Base-by-base conservation (phyloP, 2,888 invertebrate species). In the Tipula confusa region DNA sequence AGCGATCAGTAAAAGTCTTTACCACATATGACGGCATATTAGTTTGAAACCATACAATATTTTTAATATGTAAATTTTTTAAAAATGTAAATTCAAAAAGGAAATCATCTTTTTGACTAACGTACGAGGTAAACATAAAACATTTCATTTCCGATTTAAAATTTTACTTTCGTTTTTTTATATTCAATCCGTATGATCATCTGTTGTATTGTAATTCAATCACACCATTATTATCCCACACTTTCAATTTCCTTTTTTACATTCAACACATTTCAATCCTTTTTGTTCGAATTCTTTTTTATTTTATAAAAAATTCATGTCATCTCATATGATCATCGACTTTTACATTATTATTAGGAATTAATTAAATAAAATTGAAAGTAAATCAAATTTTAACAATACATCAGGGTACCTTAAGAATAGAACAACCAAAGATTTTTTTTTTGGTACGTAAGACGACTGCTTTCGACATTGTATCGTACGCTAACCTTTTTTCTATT, bases 271-370 rank as follows among this genome's bases (percentile, higher is more conserved):
- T 24, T 64, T 64, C 64, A 64, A 64, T 64, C 64, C 64, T 64
- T 64, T 64, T 64, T 64, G 3, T 64, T 24, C 7, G 64, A 64
- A 9, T 64, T 64, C 64, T 64, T 64, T 64, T 15, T 43, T 43
- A 43, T 24, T 9, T 24, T 64, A 24, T 9, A 64, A 24, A 64
- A 64, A 64, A 64, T 9, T 64, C 64, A 64, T 64, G 64, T 64
- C 64, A 64, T 64, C 64, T 64, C 64, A 64, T 64, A 64, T 64
- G 64, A 64, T 64, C 64, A 64, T 64, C 64, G 64, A 64, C 64
- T 64, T 64, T 64, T 64, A 64, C 64, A 64, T 64, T 64, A 64
- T 64, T 64, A 64, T 64, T 64, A 64, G 64, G 64, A 64, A 64
- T 64, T 64, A 64, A 64, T 64, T 64, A 64, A 64, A 64, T 64